These are phyloP conservation scores for Macaria notata DNA, from an alignment of 2,888 invertebrate species.

Conservation along the genomic window DNA sequence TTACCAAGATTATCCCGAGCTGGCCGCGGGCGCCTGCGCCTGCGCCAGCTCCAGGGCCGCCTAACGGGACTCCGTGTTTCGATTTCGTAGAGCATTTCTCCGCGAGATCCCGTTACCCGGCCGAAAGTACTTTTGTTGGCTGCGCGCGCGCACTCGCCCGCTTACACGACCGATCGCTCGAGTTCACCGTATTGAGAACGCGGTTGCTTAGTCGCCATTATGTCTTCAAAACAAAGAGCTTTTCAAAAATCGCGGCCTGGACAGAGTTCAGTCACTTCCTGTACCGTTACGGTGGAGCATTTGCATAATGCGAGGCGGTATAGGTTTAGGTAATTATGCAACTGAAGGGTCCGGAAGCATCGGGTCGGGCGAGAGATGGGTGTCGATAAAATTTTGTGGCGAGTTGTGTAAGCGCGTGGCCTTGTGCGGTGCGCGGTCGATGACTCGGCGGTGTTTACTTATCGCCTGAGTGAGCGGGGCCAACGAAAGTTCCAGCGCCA, in stretches of 20 bases:
- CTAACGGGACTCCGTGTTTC: conserved; percentile 81
- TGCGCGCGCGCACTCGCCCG: conserved; percentile 52
- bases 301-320: conserved; percentile 36
- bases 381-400: conserved; percentile 57
- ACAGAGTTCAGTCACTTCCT: conserved; percentile 42
- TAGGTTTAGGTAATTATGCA: conserved; percentile 23
- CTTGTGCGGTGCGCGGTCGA: conserved; percentile 66
- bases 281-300: conserved; percentile 42
- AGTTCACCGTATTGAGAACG: conserved; percentile 74
- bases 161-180: conserved; percentile 55
- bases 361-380: conserved; percentile 36
- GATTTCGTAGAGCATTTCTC: conserved; percentile 83
- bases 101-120: conserved; percentile 75
- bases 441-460: conserved; percentile 76
- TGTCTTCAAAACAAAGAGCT: conserved; percentile 67
- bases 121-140: conserved; percentile 79
- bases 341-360: conserved; percentile 25
- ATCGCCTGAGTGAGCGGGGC: conserved; percentile 63
- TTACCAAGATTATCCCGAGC: conserved; percentile 68
- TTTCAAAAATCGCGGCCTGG: conserved; percentile 45
- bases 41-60: conserved; percentile 61
- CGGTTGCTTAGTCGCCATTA: conserved; percentile 57
- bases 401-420: conserved; percentile 75
- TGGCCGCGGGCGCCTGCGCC: conserved; percentile 19
- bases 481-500: conserved; percentile 61